A percentile compares a stretch with the other conserved stretches of the same genome.
These are phyloP conservation scores for Ommatoiulus sabulosus DNA, from an alignment of 2,888 invertebrate genomes.

Conservation along the genomic window DNA sequence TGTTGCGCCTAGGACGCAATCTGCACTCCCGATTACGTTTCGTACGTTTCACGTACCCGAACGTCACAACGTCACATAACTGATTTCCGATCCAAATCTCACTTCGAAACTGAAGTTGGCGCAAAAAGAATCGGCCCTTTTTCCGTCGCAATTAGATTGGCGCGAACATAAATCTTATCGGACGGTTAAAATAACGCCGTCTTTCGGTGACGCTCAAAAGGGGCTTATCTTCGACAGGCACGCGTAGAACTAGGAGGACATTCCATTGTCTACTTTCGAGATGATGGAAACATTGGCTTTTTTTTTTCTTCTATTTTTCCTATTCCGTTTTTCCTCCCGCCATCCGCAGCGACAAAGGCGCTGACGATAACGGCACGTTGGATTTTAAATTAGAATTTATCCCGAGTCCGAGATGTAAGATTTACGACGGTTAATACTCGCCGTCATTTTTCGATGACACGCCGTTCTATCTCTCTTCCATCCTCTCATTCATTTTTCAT, in stretches of 20 bases:
- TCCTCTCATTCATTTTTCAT: conserved; percentile 34
- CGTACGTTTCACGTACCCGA: too few species aligned
- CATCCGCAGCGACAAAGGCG: neutral
- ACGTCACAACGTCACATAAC: too few species aligned
- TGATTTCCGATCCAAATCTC: neutral
- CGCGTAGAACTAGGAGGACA: neutral
- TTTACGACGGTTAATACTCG: conserved; percentile 28
- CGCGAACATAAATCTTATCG: neutral
- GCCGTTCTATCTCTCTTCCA: neutral
- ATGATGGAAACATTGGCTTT: neutral
- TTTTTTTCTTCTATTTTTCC: neutral
- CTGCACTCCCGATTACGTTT: too few species aligned
- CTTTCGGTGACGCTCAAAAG: neutral
- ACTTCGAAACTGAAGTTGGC: neutral
- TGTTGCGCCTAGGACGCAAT: too few species aligned
- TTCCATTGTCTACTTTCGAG: neutral
- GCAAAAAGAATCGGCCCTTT: neutral
- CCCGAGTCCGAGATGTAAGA: neutral
- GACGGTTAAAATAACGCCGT: neutral
- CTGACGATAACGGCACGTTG: neutral
- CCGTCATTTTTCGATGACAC: conserved; percentile 28
- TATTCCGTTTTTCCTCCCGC: neutral
- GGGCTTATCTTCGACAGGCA: conserved; percentile 34
- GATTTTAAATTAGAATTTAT: conserved; percentile 34
- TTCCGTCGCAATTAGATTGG: neutral